Evolutionary conservation across 2,888 invertebrate genomes (phyloP), one percentile per base, ranked within the genome.

Genomic region (Heliconius sara): DNA sequence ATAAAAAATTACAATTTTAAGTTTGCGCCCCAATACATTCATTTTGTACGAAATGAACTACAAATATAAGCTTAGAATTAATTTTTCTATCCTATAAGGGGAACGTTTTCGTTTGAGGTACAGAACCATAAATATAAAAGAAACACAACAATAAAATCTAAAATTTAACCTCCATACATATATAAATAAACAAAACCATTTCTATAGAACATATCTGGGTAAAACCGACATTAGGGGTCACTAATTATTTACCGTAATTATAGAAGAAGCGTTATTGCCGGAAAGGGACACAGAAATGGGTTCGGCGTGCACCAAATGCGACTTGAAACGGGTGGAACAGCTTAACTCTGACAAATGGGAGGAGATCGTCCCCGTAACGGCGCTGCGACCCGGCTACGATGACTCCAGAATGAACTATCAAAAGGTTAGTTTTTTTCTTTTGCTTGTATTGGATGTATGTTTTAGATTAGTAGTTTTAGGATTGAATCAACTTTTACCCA

Each of bases 391-490:
- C 0, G 96, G 96, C 19, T 95, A 96, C 85, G 92, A 94, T 79
- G 95, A 95, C n/a, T 96, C 96, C 0, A 93, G 96, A 83, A 93
- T 95, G 83, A 96, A 96, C 87, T 96, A 93, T 84, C 95, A 96
- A 85, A 92, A 95, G 91, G 93, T 95, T 86, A 83, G 68, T 76
- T 66, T 75, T 19, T 52, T 75, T 52, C 43, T 75, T 57, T 74
- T n/a, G 57, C n/a, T 12, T 47, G 9, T n/a, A n/a, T 47, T 12
- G 30, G 34, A 72, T 47, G 12, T 25, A 34, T 34, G 27, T 72
- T 57, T n/a, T 13, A 22, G 25, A 60, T 60, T 22, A n/a, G 10
- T 60, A 10, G n/a, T 60, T n/a, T 60, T 52, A 52, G 52, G 19
- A 7, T 22, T 52, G 19, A 2, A 7, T 16, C 19, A 19, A 19